Evolutionary conservation across 2,797 vertebrate genomes (phyloP), one percentile per base, ranked within the genome.

Genomic region (Acridotheres tristis): DNA sequence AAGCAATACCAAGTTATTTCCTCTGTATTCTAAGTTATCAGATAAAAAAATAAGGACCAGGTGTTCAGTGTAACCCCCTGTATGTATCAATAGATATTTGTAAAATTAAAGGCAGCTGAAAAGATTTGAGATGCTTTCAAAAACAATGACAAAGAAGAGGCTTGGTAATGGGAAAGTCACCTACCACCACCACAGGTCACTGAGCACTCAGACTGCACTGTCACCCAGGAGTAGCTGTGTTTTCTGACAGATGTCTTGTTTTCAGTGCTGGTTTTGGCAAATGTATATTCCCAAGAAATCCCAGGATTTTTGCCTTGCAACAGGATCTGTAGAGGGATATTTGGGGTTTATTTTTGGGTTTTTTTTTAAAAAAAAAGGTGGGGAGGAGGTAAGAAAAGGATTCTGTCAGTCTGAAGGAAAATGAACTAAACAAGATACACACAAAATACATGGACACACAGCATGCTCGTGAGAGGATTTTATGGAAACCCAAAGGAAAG

Each of bases 231-330:
- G 87, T 99, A 98, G 93, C 97, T 98, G 16, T 97, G 98, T 51
- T 98, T 98, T 93, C 96, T 98, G 13, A 82, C 34, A 29, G 92
- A 61, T 3, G 94, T 96, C 91, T 95, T 98, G 53, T 97, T 98
- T 79, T 97, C 97, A 29, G 54, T 95, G 93, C 94, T 95, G 22
- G 85, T 96, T 94, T 98, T 98, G 47, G 99, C 98, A 94, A 99
- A 97, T 0, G 99, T 98, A 66, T 99, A 99, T 96, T 99, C 98
- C 99, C 99, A 99, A 50, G 98, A 79, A 82, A 99, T 98, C 4
- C 99, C 99, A 1, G 98, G 99, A 96, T 99, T 99, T 97, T 98
- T 99, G 91, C 99, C 99, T 98, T 99, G 99, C 88, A 99, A 98
- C 38, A 99, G 98, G 90, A 99, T 98, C 99, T 99, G 87, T 38